Base-by-base conservation (phyloP, 2,113 vertebrate species). In the Otolemur garnettii region DNA sequence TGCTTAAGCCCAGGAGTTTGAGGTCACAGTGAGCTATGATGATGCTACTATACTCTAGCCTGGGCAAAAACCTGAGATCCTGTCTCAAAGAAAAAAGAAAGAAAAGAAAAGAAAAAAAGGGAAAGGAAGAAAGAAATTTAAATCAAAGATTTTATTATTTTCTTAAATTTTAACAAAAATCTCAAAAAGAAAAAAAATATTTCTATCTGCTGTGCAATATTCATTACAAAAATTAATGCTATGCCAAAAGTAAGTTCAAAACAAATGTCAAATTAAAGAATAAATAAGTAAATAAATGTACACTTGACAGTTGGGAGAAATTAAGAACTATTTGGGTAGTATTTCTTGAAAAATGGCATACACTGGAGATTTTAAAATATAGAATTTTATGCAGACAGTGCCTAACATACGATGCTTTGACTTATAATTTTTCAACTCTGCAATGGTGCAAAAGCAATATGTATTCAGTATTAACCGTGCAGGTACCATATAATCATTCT, bases 331-430 rank as follows among this genome's bases (percentile, higher is more conserved):
- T 4, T 66, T 45, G 66, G 35, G 19, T 19, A 64, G 1, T 1
- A 28, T 75, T 83, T 92, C 53, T 85, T 95, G 22, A 64, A 78
- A 87, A 93, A 83, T 87, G 19, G 14, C 33, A 74, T 91, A 90
- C 6, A 18, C 5, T 42, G n/a, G 30, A 64, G 10, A 71, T 9
- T 74, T 82, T 13, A 9, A 69, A 60, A 71, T 87, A 22, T 33
- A 84, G 45, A 84, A 24, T 64, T 18, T n/a, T 50, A n/a, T 33
- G 19, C 7, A 75, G 38, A 50, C 14, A 75, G 24, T 75, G 45
- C 72, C 42, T 42, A 28, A 75, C 42, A 45, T 75, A 28, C 15
- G 22, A 75, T 50, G 42, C 6, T 75, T 75, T 24, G 8, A 75
- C 24, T 4, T 17, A 26, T 24, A 7, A 14, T 28, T 28, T 75